Evolutionary conservation across 1,140 invertebrate genomes (phyloP).

Genomic region (Melitaea cinxia): DNA sequence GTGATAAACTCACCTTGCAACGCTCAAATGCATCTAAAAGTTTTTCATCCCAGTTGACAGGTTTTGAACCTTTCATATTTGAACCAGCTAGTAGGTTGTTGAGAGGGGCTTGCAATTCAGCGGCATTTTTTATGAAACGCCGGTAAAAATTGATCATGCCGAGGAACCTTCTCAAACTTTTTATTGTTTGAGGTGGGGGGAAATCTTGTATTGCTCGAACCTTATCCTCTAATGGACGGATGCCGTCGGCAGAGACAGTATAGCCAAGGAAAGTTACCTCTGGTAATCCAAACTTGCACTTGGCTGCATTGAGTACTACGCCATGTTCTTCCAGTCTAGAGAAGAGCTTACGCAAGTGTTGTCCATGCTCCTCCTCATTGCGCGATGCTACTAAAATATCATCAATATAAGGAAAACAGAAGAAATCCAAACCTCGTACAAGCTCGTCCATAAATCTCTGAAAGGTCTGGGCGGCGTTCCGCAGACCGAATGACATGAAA

Average conservation of each 20-base stretch:
- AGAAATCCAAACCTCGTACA: too few relatives aligned
- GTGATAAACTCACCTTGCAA: constrained; percentile 7
- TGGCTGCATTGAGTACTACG: constrained; percentile 46
- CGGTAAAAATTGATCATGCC: constrained; percentile 72
- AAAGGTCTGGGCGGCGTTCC: too few relatives aligned
- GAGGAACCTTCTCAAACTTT: constrained; percentile 62
- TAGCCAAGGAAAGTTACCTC: constrained; percentile 55
- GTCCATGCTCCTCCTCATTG: too few relatives aligned
- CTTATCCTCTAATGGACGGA: constrained; percentile 39
- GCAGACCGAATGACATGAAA: too few relatives aligned
- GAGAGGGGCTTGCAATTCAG: constrained; percentile 10
- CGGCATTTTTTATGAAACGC: constrained; percentile 46
- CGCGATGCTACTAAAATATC: too few relatives aligned
- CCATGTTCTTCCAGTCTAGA: constrained; percentile 34
- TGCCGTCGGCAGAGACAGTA: constrained; percentile 35
- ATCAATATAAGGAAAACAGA: too few relatives aligned
- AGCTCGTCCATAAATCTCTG: too few relatives aligned
- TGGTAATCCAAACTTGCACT: constrained; percentile 49
- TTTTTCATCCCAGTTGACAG: neutral
- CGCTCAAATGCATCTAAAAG: neutral
- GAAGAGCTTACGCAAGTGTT: too few relatives aligned
- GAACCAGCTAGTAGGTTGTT: neutral
- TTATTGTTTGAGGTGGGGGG: constrained; percentile 52
- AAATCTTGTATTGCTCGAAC: constrained; percentile 48
- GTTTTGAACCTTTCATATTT: constrained; percentile 10